A percentile compares a stretch with the other conserved stretches of the same genome.
phyloP scores from a whole-genome alignment of 2,888 invertebrate species.

The Patella depressa region DNA sequence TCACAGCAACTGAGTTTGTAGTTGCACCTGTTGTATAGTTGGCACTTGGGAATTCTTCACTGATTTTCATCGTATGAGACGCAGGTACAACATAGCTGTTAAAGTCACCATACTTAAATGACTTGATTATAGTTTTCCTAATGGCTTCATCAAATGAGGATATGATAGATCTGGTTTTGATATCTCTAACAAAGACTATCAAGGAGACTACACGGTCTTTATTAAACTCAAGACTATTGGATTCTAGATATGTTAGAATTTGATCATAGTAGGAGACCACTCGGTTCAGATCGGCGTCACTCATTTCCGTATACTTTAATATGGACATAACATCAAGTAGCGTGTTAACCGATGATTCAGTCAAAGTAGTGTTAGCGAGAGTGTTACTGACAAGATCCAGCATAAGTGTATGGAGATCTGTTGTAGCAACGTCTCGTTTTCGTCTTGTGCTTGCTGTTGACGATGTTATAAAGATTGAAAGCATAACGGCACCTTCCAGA shows the following conservation, averaged over 20 bases:
- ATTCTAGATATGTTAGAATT: not conserved
- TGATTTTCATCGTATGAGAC: not conserved
- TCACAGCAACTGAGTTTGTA: not conserved
- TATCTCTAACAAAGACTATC: not conserved
- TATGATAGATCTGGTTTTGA: not conserved
- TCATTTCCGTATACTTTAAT: not conserved
- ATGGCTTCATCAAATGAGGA: no score
- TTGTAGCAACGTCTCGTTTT: constrained; percentile 2
- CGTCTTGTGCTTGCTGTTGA: not conserved
- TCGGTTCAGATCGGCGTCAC: constrained; percentile 9
- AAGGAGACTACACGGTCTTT: not conserved
- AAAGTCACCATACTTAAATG: no score
- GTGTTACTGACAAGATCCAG: constrained; percentile 1
- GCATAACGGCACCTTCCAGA: not conserved
- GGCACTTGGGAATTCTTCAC: not conserved
- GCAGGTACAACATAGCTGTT: no score
- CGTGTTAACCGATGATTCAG: not conserved
- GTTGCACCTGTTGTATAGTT: not conserved
- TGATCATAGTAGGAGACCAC: not conserved
- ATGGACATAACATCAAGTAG: constrained; percentile 7
- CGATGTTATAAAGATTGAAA: not conserved
- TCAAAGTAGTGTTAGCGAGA: not conserved
- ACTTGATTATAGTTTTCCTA: no score
- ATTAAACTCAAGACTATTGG: not conserved
- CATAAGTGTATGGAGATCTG: constrained; percentile 10